Evolutionary conservation across 2,888 invertebrate genomes (phyloP).

Genomic region (Saturnia pavonia): DNA sequence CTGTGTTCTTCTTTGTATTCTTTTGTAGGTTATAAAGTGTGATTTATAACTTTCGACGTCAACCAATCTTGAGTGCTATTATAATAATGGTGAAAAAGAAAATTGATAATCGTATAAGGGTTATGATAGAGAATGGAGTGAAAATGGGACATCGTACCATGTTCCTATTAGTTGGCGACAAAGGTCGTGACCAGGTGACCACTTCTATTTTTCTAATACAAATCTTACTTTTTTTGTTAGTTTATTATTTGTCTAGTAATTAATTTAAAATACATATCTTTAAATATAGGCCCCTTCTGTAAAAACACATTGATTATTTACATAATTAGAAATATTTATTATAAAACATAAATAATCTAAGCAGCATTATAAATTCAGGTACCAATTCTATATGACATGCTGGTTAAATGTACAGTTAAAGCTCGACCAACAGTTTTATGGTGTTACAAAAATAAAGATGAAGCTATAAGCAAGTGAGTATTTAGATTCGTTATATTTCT

Average conservation of each 20-base stretch:
- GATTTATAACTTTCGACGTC: not conserved
- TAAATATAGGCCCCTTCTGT: not conserved
- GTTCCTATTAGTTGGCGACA: conserved; percentile 97
- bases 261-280: not conserved
- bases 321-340: not conserved
- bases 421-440: conserved; percentile 96
- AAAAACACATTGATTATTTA: not conserved
- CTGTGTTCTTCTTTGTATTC: not conserved
- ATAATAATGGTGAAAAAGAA: conserved; percentile 93
- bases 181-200: conserved; percentile 94
- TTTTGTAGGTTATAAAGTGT: conserved; percentile 8
- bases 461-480: conserved; percentile 91
- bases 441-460: conserved; percentile 98
- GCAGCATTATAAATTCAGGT: conserved; percentile 82
- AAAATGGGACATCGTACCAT: conserved; percentile 94
- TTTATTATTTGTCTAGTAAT: not conserved
- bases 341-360: not conserved
- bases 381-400: conserved; percentile 97
- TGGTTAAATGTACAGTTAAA: conserved; percentile 96
- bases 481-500: too few species aligned
- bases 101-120: conserved; percentile 97
- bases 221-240: not conserved
- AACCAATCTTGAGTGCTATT: not conserved
- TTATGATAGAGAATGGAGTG: conserved; percentile 98
- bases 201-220: not conserved